Percentiles rank a stretch among this genome's conserved stretches.
These are phyloP conservation scores for Pseudomyrmex concolor DNA, from an alignment of 1,140 invertebrate genomes.

Conservation along the genomic window DNA sequence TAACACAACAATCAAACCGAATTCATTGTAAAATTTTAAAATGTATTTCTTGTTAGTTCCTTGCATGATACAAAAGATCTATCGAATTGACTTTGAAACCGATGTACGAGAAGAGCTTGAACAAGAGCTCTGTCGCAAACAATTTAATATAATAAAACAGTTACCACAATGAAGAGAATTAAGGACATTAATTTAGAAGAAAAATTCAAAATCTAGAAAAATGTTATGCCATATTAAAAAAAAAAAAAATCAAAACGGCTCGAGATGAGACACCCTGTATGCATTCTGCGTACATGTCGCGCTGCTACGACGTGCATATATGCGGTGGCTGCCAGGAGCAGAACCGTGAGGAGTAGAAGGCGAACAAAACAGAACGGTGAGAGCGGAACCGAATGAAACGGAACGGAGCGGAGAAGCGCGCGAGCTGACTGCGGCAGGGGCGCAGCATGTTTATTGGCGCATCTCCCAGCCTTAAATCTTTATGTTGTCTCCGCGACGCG, in stretches of 20 bases:
- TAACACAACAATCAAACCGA: too few relatives aligned
- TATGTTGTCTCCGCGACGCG: slow-evolving; percentile 84
- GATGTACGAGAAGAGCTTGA: too few relatives aligned
- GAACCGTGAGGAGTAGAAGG: slow-evolving; percentile 62
- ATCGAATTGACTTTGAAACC: too few relatives aligned
- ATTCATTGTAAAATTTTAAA: too few relatives aligned
- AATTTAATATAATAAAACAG: too few relatives aligned
- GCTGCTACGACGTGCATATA: not conserved
- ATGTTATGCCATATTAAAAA: not conserved
- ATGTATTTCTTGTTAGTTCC: too few relatives aligned
- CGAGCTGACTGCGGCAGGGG: slow-evolving; percentile 73
- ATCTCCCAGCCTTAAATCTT: slow-evolving; percentile 85
- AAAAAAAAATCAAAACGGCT: slow-evolving; percentile 21
- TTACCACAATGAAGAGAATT: too few relatives aligned
- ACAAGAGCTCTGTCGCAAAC: too few relatives aligned
- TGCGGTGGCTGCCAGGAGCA: slow-evolving; percentile 47
- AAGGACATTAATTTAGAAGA: slow-evolving; percentile 10
- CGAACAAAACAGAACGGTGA: slow-evolving; percentile 79
- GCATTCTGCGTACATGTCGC: slow-evolving; percentile 44
- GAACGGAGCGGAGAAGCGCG: slow-evolving; percentile 77
- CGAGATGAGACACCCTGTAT: slow-evolving; percentile 48
- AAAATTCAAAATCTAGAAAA: too few relatives aligned
- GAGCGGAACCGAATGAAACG: slow-evolving; percentile 79
- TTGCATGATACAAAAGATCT: too few relatives aligned
- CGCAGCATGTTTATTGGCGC: slow-evolving; percentile 85